Percentiles rank a stretch among this genome's conserved stretches.
Evolutionary conservation across 2,113 vertebrate species (phyloP).

Genomic region (Nothocercus nigrocapillus): DNA sequence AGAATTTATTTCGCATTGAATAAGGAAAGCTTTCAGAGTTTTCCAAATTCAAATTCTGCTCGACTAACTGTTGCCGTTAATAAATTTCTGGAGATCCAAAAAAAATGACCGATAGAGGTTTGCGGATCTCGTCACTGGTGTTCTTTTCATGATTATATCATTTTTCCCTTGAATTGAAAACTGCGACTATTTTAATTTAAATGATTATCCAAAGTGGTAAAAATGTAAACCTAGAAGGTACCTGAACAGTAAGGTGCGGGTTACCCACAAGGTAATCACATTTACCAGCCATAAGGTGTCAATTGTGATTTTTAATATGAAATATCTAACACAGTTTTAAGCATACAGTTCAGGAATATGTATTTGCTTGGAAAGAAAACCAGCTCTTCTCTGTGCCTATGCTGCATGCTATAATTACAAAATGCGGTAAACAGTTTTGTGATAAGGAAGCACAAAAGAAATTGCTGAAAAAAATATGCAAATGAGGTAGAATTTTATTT

Average conservation of each 20-base stretch:
- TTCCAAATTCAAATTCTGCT: not conserved
- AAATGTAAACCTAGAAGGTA: not conserved
- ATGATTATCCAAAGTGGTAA: not conserved
- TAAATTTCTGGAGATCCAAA: not conserved
- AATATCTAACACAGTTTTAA: not conserved
- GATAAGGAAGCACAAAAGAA: not conserved
- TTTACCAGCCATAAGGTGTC: not conserved
- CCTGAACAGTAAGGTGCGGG: not conserved
- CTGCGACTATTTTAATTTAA: conserved; percentile 34
- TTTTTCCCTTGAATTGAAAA: conserved; percentile 2
- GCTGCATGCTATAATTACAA: not conserved
- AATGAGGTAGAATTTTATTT: not conserved
- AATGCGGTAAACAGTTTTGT: not conserved
- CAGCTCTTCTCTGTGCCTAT: not conserved
- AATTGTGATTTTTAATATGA: not conserved
- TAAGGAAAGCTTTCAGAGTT: not conserved
- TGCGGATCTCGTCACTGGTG: not conserved
- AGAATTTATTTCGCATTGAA: not conserved
- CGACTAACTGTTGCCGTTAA: not conserved
- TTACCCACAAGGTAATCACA: not conserved
- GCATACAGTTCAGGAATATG: not conserved
- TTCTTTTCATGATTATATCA: not conserved
- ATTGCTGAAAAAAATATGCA: not conserved
- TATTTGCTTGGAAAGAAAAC: not conserved
- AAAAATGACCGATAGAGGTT: not conserved